These are phyloP conservation scores for Sylvilagus floridanus DNA, from an alignment of 2,797 vertebrate genomes.

Conservation along the genomic window DNA sequence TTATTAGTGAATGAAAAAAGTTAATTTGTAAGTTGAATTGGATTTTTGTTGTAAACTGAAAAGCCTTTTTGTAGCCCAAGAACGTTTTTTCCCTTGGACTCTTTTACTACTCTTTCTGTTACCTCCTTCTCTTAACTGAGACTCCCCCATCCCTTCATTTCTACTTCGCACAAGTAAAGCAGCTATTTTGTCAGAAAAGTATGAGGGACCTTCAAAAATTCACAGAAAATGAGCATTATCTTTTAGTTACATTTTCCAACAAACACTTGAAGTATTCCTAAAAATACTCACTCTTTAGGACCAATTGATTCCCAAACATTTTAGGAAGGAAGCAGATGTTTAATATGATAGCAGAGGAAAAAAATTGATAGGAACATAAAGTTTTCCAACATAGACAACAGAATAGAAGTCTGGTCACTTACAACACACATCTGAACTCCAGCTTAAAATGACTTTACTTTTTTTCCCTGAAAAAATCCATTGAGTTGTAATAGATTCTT, in stretches of 20 bases:
- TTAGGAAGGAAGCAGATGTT: background rate
- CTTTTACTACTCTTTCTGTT: background rate
- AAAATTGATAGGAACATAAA: background rate
- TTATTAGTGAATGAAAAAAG: slow-evolving; percentile 73
- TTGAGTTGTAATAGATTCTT: background rate
- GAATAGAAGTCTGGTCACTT: slow-evolving; percentile 28
- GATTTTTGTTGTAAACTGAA: slow-evolving; percentile 82
- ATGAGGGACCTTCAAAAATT: too few relatives aligned
- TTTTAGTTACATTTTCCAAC: too few relatives aligned
- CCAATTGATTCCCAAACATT: slow-evolving; percentile 36
- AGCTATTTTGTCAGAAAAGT: background rate
- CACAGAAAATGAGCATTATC: too few relatives aligned
- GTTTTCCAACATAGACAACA: background rate
- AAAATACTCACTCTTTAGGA: slow-evolving; percentile 51
- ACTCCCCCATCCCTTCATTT: background rate
- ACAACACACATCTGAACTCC: background rate
- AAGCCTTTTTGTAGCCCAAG: slow-evolving; percentile 78
- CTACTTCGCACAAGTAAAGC: slow-evolving; percentile 63
- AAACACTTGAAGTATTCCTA: too few relatives aligned
- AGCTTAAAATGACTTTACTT: background rate
- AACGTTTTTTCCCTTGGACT: background rate
- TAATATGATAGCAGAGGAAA: slow-evolving; percentile 38
- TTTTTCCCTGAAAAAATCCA: slow-evolving; percentile 20
- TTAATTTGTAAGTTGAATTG: slow-evolving; percentile 72
- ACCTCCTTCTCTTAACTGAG: background rate